phyloP scores from a whole-genome alignment of 2,113 vertebrate genomes.

The Hiodon alosoides region DNA sequence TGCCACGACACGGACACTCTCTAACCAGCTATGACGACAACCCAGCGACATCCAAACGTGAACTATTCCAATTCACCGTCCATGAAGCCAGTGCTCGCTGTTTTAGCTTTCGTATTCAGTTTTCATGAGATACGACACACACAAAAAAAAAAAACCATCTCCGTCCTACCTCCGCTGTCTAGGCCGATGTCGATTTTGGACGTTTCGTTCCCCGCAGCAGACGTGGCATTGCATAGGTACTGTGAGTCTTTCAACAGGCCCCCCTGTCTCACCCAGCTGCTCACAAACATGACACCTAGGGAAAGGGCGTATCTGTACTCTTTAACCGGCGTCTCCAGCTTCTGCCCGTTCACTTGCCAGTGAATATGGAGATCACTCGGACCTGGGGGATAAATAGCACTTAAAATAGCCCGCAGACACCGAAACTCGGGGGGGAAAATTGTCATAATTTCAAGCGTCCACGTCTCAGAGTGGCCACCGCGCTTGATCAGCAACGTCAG shows the following conservation, averaged over 20 bases:
- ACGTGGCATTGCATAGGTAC: constrained; percentile 73
- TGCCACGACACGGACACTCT: too few species aligned
- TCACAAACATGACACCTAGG: constrained; percentile 61
- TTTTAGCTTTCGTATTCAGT: not conserved
- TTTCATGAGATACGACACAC: not conserved
- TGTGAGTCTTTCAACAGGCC: constrained; percentile 62
- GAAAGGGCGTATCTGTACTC: constrained; percentile 59
- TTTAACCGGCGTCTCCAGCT: constrained; percentile 56
- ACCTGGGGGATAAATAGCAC: constrained; percentile 65
- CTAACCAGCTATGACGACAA: too few species aligned
- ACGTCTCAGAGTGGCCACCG: too few species aligned
- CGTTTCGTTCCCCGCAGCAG: constrained; percentile 55
- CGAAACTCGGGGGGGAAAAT: not conserved
- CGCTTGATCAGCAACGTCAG: too few species aligned
- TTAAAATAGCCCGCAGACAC: constrained; percentile 32
- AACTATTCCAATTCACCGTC: too few species aligned
- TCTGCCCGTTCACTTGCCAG: constrained; percentile 76
- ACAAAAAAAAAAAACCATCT: not conserved
- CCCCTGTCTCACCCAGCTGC: constrained; percentile 80
- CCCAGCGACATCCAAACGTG: too few species aligned
- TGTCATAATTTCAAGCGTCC: too few species aligned
- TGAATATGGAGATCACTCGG: constrained; percentile 66
- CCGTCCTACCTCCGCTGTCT: constrained; percentile 53
- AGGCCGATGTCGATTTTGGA: constrained; percentile 68
- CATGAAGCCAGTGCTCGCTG: too few species aligned